phyloP scores from a whole-genome alignment of 2,113 vertebrate species.

The Trematomus loennbergii region DNA sequence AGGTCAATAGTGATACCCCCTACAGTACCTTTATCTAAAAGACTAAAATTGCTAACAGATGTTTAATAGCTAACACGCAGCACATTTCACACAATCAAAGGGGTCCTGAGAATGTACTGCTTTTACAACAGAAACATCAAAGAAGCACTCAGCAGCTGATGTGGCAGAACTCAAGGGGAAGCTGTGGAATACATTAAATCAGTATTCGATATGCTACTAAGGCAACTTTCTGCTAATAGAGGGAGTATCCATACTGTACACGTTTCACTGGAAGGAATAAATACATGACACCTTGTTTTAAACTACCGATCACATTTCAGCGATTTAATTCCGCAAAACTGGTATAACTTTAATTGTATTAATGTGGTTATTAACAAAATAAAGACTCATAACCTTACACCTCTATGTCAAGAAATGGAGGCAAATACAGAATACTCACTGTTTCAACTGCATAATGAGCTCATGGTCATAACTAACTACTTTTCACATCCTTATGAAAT shows the following conservation, averaged over 20 bases:
- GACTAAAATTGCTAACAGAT: slow-evolving; percentile 67
- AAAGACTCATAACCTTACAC: neutral
- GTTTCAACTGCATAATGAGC: neutral
- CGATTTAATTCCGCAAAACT: neutral
- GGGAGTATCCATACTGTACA: slow-evolving; percentile 31
- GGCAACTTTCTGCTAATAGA: slow-evolving; percentile 55
- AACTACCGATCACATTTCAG: slow-evolving; percentile 3
- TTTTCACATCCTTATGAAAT: neutral
- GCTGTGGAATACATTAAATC: slow-evolving; percentile 73
- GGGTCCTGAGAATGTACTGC: slow-evolving; percentile 66
- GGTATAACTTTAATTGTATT: neutral
- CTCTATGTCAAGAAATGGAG: neutral
- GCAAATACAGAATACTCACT: too few species aligned
- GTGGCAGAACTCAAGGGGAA: slow-evolving; percentile 70
- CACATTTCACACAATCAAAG: slow-evolving; percentile 78
- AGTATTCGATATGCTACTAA: slow-evolving; percentile 63
- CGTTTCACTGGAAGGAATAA: slow-evolving; percentile 19
- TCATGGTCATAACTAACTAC: neutral
- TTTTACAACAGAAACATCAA: slow-evolving; percentile 79
- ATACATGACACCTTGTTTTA: slow-evolving; percentile 24
- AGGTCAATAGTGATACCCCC: slow-evolving; percentile 51
- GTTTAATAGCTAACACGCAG: slow-evolving; percentile 74
- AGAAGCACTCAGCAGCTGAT: slow-evolving; percentile 73
- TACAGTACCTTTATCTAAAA: slow-evolving; percentile 55
- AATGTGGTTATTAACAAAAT: slow-evolving; percentile 18